Evolutionary conservation across 1,140 invertebrate species (phyloP).

Genomic region (Carcinoscorpius rotundicauda): DNA sequence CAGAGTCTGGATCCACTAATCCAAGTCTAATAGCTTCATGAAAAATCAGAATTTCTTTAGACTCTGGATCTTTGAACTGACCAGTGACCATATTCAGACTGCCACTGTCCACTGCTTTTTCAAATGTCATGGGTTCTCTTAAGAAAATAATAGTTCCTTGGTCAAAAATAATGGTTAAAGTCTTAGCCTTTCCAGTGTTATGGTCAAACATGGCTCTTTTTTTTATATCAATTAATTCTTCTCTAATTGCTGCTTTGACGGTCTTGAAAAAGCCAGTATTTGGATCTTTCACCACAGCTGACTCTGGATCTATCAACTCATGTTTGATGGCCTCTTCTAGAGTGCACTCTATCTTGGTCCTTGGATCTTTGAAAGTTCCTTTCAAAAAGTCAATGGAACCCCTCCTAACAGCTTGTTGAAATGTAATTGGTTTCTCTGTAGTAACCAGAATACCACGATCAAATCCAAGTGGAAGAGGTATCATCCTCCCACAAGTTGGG

Average conservation of each 20-base stretch:
- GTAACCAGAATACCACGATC: conserved; percentile 58
- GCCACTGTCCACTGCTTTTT: conserved; percentile 59
- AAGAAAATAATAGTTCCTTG: conserved; percentile 53
- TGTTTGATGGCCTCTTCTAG: conserved; percentile 51
- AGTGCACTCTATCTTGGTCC: conserved; percentile 61
- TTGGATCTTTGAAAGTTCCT: conserved; percentile 41
- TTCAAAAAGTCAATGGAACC: conserved; percentile 54
- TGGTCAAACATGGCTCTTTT: conserved; percentile 53
- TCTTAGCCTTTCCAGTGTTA: conserved; percentile 46
- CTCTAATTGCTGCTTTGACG: conserved; percentile 52
- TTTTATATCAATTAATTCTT: conserved; percentile 53
- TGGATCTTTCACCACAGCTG: conserved; percentile 50
- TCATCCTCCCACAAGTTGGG: conserved; percentile 55
- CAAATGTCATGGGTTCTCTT: conserved; percentile 45
- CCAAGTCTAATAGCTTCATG: conserved; percentile 72
- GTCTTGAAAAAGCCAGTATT: conserved; percentile 55
- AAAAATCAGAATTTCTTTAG: conserved; percentile 61
- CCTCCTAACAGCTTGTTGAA: conserved; percentile 40
- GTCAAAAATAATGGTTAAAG: conserved; percentile 57
- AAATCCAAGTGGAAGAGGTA: conserved; percentile 54
- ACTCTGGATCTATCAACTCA: conserved; percentile 58
- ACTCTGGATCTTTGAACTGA: conserved; percentile 61
- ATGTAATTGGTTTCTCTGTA: conserved; percentile 52
- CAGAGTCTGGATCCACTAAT: conserved; percentile 59
- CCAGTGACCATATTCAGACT: conserved; percentile 63